Evolutionary conservation across 2,797 vertebrate species (phyloP), one percentile per base, ranked within the genome.

Genomic region (Percopsis omiscomaycus): DNA sequence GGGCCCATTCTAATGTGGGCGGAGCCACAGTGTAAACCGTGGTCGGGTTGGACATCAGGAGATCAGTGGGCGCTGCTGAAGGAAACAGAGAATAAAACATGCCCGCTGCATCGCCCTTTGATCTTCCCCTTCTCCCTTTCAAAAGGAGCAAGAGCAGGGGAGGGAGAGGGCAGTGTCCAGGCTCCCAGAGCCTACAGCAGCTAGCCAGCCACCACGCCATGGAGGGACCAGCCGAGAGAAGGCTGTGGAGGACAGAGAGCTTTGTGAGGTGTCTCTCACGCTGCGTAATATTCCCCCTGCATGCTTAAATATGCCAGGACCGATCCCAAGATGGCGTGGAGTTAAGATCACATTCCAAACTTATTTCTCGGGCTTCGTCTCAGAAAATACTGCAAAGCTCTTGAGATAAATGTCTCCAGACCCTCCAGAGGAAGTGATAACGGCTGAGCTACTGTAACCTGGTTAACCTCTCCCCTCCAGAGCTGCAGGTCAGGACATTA

Each of bases 71-170:
- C n/a, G 32, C 71, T 52, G 61, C 66, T 30, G 77, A 73, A 68
- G 75, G 69, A 84, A 66, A 85, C 55, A 80, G 79, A 80, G 79
- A 92, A 91, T 90, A 91, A 89, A 88, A 89, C 87, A 90, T 89
- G 83, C 63, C 5, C 16, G 69, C 77, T 71, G 84, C 79, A 70
- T 44, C 29, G 57, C 61, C 76, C 87, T 91, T 89, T 89, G 88
- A 90, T 91, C 84, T 74, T 55, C 68, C 68, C 32, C 58, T 75
- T 85, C 68, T 79, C 54, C 69, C 67, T 79, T 86, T 88, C 85
- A 90, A 84, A 89, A 81, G 69, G 80, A 45, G 78, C 74, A 74
- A 4, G 74, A 74, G 81, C 8, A 47, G 48, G 54, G 22, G 54
- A 28, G 48, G 49, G 55, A 49, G 79, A 42, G 9, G 37, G 37